Percentiles rank a stretch among this genome's conserved stretches.
Evolutionary conservation across 2,888 invertebrate species (phyloP).

Genomic region (Nemurella pictetii): DNA sequence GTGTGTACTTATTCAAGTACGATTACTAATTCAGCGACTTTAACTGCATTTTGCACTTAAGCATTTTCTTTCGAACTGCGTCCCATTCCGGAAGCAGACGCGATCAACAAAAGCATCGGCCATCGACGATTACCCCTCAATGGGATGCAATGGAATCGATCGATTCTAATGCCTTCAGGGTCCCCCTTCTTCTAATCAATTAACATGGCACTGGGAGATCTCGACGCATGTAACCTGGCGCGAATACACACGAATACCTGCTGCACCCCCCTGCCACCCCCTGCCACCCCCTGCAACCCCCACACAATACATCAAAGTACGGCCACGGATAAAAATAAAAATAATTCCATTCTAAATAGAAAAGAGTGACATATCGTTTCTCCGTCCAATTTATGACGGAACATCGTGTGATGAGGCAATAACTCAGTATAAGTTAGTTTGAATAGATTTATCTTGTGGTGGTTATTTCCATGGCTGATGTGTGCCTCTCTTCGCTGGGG

Average conservation of each 20-base stretch:
- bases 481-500: background rate
- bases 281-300: too few relatives aligned
- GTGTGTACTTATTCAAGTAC: background rate
- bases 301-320: background rate
- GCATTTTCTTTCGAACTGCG: background rate
- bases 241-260: background rate
- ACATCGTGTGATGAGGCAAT: conserved; percentile 27
- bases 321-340: background rate
- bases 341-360: background rate
- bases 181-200: background rate
- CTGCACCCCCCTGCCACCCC: background rate
- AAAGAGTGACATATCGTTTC: conserved; percentile 25
- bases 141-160: background rate
- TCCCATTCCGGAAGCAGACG: background rate
- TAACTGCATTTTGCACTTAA: background rate
- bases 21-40: background rate
- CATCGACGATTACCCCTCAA: background rate
- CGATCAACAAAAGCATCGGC: background rate
- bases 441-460: conserved; percentile 18
- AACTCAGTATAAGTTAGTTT: conserved; percentile 24
- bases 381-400: conserved; percentile 20
- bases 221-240: background rate
- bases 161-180: background rate
- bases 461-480: conserved; percentile 11
- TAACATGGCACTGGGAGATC: background rate